Base-by-base conservation (phyloP, 2,113 vertebrate species). In the Puntigrus tetrazona region DNA sequence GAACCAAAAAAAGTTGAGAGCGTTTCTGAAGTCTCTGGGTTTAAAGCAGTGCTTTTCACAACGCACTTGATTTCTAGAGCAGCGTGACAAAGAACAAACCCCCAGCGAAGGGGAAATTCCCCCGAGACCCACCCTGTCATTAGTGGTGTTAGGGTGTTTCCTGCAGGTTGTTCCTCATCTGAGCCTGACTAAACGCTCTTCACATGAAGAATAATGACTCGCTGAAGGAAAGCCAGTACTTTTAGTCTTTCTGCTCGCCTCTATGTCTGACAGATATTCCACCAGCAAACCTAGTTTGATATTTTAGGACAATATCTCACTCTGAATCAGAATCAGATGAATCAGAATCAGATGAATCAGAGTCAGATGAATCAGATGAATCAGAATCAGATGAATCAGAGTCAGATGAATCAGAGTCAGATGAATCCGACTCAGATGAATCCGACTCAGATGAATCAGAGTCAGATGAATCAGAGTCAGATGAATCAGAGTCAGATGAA, bases 151-250 rank as follows among this genome's bases (percentile, higher is more conserved):
- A 9, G 43, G 73, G 43, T 20, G 73, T 31, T 50, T 20, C 43
- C 43, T 50, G 43, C 73, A 74, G 72, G 38, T 74, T 72, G 7
- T 25, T 72, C 67, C 67, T 72, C 34, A 14, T 41, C 72, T 43
- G 72, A 74, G 72, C 43, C 31, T 31, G 8, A 75, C 50, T 74
- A 47, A 47, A 74, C 41, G 27, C 34, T 73, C 70, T 27, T 16
- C 11, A 43, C n/a, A 7, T 25, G 13, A 43, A 16, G 25, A 75
- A 31, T 7, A 47, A 74, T 20, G 25, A 74, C 41, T 16, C 2
- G 4, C 20, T 69, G 65, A 69, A 69, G 34, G 65, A 67, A 67
- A 20, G 18, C 31, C 6, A 10, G 18, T 22, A n/a, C n/a, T n/a
- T n/a, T n/a, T n/a, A n/a, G n/a, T n/a, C 16, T 34, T 34, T 6